phyloP scores from a whole-genome alignment of 1,140 invertebrate genomes.

The Drosophila repleta region DNA sequence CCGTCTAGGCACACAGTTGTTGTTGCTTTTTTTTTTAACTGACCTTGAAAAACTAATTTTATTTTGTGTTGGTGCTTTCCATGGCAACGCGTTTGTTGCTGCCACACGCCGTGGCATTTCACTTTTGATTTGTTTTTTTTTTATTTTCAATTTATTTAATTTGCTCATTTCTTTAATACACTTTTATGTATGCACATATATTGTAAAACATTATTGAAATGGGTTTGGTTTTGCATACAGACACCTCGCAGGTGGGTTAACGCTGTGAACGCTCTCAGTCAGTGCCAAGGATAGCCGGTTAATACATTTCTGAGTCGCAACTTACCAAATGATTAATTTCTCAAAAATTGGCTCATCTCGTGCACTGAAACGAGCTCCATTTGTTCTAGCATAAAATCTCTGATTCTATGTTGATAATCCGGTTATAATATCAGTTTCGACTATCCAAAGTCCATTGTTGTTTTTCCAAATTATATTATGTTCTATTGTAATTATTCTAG shows the following conservation, averaged over 20 bases:
- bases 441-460: too few relatives aligned
- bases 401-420: neutral
- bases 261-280: slow-evolving; percentile 15
- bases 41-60: slow-evolving; percentile 25
- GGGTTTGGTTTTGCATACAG: slow-evolving; percentile 7
- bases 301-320: slow-evolving; percentile 4
- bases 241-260: slow-evolving; percentile 12
- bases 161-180: slow-evolving; percentile 3
- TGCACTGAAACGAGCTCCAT: neutral
- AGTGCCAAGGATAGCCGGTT: slow-evolving; percentile 30
- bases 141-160: neutral
- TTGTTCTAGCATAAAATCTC: neutral
- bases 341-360: slow-evolving; percentile 20
- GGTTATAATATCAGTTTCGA: neutral
- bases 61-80: slow-evolving; percentile 21
- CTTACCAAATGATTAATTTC: slow-evolving; percentile 2
- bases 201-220: slow-evolving; percentile 1
- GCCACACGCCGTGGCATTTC: slow-evolving; percentile 1
- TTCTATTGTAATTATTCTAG: too few relatives aligned
- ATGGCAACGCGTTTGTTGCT: slow-evolving; percentile 38
- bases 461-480: too few relatives aligned
- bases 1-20: too few relatives aligned
- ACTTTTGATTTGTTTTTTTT: slow-evolving; percentile 3
- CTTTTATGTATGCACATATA: neutral
- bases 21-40: neutral